Evolutionary conservation across 2,888 invertebrate species (phyloP).

Genomic region (Tinea trinotella): DNA sequence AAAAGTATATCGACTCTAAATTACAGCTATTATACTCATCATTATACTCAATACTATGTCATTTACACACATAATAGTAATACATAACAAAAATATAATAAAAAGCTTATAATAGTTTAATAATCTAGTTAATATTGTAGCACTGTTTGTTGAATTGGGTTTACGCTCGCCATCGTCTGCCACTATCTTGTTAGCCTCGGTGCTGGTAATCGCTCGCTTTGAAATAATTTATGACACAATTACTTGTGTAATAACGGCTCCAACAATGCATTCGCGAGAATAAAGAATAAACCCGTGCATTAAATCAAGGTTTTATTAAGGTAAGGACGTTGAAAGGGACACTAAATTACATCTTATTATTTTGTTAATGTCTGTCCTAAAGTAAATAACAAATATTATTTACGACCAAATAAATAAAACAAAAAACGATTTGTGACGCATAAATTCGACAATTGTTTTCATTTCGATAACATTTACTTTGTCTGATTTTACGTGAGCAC

Average conservation of each 20-base stretch:
- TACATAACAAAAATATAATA: neutral
- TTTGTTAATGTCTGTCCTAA: conserved; percentile 10
- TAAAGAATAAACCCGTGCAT: conserved; percentile 16
- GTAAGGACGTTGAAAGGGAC: conserved; percentile 4
- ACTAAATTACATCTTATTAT: conserved; percentile 4
- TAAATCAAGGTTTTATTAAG: conserved; percentile 16
- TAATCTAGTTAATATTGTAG: neutral
- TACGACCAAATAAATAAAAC: neutral
- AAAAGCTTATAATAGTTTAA: neutral
- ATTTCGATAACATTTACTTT: neutral
- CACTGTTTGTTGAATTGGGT: conserved; percentile 1
- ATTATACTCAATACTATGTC: too few species aligned
- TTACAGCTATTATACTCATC: neutral
- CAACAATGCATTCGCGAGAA: conserved; percentile 16
- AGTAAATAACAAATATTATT: conserved; percentile 8
- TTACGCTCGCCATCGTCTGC: neutral
- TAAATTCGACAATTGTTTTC: neutral
- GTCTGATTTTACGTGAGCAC: neutral
- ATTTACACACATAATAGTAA: neutral
- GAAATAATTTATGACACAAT: conserved; percentile 61
- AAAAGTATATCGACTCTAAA: neutral
- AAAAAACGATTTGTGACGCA: neutral
- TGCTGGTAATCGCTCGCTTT: conserved; percentile 44
- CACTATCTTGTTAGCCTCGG: conserved; percentile 37
- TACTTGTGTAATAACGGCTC: conserved; percentile 48